These are phyloP conservation scores for Paratilapia polleni DNA, from an alignment of 2,113 vertebrate species.

Conservation along the genomic window DNA sequence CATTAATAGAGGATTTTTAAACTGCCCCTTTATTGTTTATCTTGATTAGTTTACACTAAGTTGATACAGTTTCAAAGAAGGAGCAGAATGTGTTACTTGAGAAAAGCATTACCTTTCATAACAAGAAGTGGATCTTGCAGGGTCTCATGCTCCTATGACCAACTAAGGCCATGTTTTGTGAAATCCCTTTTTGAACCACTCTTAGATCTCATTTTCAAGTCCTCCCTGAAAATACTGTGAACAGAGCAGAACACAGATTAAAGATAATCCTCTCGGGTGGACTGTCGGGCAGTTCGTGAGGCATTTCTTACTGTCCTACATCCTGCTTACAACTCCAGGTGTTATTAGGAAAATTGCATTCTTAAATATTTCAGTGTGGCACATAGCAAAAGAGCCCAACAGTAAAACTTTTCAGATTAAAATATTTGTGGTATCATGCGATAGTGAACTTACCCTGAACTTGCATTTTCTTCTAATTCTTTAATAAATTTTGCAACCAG, in stretches of 20 bases:
- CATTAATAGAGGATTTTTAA: neutral
- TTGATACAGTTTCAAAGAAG: neutral
- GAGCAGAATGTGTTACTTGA: neutral
- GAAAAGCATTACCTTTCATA: neutral
- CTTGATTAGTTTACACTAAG: neutral
- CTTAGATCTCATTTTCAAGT: neutral
- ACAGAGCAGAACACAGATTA: neutral
- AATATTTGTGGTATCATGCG: too few species aligned
- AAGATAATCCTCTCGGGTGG: neutral
- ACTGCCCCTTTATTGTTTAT: neutral
- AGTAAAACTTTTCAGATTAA: too few species aligned
- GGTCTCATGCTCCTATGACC: neutral
- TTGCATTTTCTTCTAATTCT: too few species aligned
- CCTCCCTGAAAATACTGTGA: neutral
- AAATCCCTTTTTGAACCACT: neutral
- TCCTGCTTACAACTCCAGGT: neutral
- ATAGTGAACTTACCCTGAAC: too few species aligned
- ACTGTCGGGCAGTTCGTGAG: neutral
- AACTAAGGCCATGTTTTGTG: neutral
- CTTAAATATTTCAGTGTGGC: neutral
- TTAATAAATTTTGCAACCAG: too few species aligned
- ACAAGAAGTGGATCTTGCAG: neutral
- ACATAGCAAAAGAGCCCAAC: neutral
- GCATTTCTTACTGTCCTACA: neutral
- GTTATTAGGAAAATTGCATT: too few species aligned